Evolutionary conservation across 1,140 invertebrate genomes (phyloP).

Genomic region (Bacillus rossius): DNA sequence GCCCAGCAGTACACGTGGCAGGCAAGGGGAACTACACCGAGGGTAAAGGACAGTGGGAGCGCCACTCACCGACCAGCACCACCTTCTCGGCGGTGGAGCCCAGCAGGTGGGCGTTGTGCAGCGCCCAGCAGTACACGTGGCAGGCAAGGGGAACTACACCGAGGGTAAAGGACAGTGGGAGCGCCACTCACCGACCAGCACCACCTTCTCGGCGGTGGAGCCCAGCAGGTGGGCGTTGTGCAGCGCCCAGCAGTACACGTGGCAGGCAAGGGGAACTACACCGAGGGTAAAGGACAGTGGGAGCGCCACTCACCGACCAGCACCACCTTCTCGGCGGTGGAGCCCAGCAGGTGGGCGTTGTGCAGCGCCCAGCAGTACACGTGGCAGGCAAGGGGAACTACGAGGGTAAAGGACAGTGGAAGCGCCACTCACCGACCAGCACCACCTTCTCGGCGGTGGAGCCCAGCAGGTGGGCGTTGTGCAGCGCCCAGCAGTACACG

Average conservation of each 20-base stretch:
- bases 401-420: too few relatives aligned
- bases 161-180: too few relatives aligned
- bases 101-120: slow-evolving; percentile 64
- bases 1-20: slow-evolving; percentile 94
- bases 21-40: too few relatives aligned
- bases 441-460: slow-evolving; percentile 59
- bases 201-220: slow-evolving; percentile 57
- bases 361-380: slow-evolving; percentile 89
- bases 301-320: slow-evolving; percentile 48
- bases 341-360: slow-evolving; percentile 66
- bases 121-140: slow-evolving; percentile 90
- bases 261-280: too few relatives aligned
- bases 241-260: slow-evolving; percentile 89
- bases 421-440: slow-evolving; percentile 47
- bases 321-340: slow-evolving; percentile 56
- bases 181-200: slow-evolving; percentile 49
- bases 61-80: slow-evolving; percentile 48
- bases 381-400: too few relatives aligned
- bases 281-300: too few relatives aligned
- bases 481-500: slow-evolving; percentile 87
- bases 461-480: slow-evolving; percentile 66
- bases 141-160: too few relatives aligned
- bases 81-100: slow-evolving; percentile 64
- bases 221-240: slow-evolving; percentile 68
- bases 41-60: too few relatives aligned